phyloP scores from a whole-genome alignment of 2,888 invertebrate species.

The Lycocerus yunnanus region DNA sequence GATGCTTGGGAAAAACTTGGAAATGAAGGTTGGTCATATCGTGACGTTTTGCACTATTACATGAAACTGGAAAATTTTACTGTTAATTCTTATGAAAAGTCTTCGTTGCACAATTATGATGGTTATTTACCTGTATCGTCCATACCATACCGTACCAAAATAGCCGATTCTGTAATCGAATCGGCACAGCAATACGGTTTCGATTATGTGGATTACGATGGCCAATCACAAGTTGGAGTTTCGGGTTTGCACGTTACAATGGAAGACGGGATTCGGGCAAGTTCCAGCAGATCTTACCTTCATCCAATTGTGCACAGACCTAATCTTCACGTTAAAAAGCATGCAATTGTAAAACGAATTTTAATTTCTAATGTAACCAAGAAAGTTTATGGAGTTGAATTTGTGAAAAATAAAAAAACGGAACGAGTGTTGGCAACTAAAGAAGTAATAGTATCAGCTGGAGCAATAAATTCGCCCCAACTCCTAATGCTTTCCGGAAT shows the following conservation, averaged over 20 bases:
- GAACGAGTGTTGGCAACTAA: constrained; percentile 56
- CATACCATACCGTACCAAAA: constrained; percentile 61
- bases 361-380: constrained; percentile 53
- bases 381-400: constrained; percentile 56
- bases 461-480: constrained; percentile 75
- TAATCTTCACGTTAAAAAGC: constrained; percentile 61
- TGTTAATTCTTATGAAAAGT: constrained; percentile 71
- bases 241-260: constrained; percentile 60
- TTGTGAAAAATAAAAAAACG: constrained; percentile 45
- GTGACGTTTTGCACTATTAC: constrained; percentile 81
- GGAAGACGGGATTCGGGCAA: constrained; percentile 57
- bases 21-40: constrained; percentile 70
- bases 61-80: constrained; percentile 83
- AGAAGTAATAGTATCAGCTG: constrained; percentile 66
- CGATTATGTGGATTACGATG: constrained; percentile 70
- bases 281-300: constrained; percentile 60
- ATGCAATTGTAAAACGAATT: constrained; percentile 58
- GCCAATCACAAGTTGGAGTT: constrained; percentile 61
- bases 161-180: constrained; percentile 67
- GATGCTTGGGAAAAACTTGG: constrained; percentile 86
- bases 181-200: constrained; percentile 67
- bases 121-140: constrained; percentile 64
- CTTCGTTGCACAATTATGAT: constrained; percentile 58
- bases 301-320: constrained; percentile 54
- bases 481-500: constrained; percentile 75